These are phyloP conservation scores for Drosophila paranaensis DNA, from an alignment of 2,888 invertebrate genomes.

Conservation along the genomic window DNA sequence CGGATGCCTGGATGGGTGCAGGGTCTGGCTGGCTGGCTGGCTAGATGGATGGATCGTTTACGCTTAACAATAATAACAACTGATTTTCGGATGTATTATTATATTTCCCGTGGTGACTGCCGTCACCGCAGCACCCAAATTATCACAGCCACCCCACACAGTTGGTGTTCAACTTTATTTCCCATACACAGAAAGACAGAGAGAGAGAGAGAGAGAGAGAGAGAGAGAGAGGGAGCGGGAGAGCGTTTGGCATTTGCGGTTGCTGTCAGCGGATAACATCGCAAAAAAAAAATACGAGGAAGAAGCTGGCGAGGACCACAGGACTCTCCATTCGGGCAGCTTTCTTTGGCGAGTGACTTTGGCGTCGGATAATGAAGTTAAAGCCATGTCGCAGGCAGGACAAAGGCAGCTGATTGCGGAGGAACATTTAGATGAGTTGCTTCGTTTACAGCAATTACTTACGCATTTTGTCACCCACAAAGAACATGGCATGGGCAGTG, in stretches of 20 bases:
- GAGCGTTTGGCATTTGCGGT: constrained; percentile 37
- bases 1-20: constrained; percentile 24
- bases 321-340: constrained; percentile 39
- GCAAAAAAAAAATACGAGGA: background rate
- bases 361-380: constrained; percentile 60
- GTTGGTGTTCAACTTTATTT: constrained; percentile 49
- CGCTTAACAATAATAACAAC: constrained; percentile 79
- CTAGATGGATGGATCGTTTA: constrained; percentile 59
- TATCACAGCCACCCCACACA: constrained; percentile 75
- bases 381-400: constrained; percentile 28
- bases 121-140: constrained; percentile 69
- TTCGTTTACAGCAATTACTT: constrained; percentile 71
- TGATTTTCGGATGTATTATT: constrained; percentile 81
- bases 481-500: background rate
- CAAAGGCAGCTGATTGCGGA: constrained; percentile 72
- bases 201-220: background rate
- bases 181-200: constrained; percentile 11
- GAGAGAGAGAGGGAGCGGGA: background rate
- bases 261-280: constrained; percentile 23
- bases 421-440: constrained; percentile 51
- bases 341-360: constrained; percentile 39
- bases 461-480: constrained; percentile 70
- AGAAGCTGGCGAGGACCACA: constrained; percentile 35
- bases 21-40: constrained; percentile 4
- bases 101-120: constrained; percentile 73